phyloP scores from a whole-genome alignment of 2,113 vertebrate genomes.

The Taxidea taxus region DNA sequence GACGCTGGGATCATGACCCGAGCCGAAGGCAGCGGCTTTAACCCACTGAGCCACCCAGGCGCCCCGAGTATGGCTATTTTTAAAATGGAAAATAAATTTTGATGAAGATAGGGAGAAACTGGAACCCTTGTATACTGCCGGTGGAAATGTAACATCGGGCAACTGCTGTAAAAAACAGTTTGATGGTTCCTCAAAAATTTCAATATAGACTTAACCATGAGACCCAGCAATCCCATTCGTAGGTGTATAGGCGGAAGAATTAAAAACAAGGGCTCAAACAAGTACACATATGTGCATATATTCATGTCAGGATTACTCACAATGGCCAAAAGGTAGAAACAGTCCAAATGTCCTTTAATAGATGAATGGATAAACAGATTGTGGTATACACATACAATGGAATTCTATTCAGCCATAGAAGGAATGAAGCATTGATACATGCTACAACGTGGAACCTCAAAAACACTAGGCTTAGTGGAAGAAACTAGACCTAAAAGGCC shows the following conservation, averaged over 20 bases:
- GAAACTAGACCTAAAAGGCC: neutral
- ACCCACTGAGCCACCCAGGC: too few relatives aligned
- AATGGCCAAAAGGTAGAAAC: neutral
- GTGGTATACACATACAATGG: neutral
- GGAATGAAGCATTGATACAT: neutral
- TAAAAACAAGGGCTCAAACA: neutral
- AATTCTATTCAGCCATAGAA: neutral
- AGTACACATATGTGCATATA: neutral
- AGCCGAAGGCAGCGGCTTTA: too few relatives aligned
- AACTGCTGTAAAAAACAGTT: neutral
- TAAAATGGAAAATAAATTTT: neutral
- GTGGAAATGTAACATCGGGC: neutral
- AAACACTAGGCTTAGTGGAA: neutral
- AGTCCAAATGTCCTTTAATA: neutral
- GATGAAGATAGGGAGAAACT: neutral
- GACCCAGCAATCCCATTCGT: neutral
- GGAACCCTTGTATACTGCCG: neutral
- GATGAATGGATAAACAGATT: neutral
- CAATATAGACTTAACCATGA: neutral
- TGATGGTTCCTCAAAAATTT: neutral
- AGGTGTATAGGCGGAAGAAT: neutral
- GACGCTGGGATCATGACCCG: too few relatives aligned
- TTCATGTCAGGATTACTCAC: neutral
- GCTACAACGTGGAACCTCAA: neutral
- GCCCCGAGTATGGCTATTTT: neutral